Conservation (phyloP, 1,140 invertebrate species). For the Drosophila lowei region DNA sequence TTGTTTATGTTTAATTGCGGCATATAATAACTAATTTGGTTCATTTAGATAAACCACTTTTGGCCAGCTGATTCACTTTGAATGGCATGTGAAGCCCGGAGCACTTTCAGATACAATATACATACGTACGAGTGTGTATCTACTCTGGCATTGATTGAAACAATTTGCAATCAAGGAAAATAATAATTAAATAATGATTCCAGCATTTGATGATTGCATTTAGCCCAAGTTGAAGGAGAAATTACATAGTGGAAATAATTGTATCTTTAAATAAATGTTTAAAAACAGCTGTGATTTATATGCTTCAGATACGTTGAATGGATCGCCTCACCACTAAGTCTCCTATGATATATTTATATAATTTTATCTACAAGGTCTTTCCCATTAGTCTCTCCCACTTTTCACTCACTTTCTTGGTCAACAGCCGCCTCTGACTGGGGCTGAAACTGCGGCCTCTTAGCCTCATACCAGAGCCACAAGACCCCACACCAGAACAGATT, state of each 20-base stretch:
- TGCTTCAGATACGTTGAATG: not conserved
- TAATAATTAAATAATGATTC: constrained; percentile 36
- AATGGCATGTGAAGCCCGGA: constrained; percentile 14
- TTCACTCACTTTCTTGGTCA: constrained; percentile 54
- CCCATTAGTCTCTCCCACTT: not conserved
- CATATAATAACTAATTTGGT: constrained; percentile 67
- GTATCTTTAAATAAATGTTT: no score
- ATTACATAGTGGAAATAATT: no score
- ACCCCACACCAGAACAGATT: constrained; percentile 56
- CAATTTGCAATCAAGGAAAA: constrained; percentile 23
- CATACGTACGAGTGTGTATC: not conserved
- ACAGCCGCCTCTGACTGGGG: not conserved
- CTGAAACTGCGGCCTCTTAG: constrained; percentile 14
- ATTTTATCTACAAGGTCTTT: constrained; percentile 15
- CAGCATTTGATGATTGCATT: constrained; percentile 9
- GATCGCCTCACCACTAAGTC: not conserved
- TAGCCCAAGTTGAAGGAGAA: no score
- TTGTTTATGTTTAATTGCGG: constrained; percentile 74
- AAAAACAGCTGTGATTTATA: not conserved
- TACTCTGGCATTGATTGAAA: constrained; percentile 23
- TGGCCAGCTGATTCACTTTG: constrained; percentile 31
- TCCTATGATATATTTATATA: constrained; percentile 22
- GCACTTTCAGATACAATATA: constrained; percentile 11
- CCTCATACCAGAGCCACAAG: constrained; percentile 53
- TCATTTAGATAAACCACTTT: constrained; percentile 64